phyloP scores from a whole-genome alignment of 2,888 invertebrate species.

The Peribatodes rhomboidaria region DNA sequence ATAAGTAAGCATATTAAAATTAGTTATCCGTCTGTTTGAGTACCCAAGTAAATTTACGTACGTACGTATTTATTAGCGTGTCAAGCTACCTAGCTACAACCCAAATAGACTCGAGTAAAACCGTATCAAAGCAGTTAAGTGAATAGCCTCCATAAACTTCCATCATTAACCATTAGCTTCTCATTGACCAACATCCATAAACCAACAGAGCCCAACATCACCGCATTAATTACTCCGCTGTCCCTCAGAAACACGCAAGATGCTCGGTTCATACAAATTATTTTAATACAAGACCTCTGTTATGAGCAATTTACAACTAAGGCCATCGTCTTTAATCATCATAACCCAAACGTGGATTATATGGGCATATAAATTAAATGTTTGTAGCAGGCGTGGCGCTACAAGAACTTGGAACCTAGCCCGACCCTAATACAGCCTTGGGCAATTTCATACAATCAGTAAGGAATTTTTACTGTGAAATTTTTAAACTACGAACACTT shows the following conservation, averaged over 20 bases:
- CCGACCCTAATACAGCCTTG: slow-evolving; percentile 68
- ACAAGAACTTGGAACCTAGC: slow-evolving; percentile 81
- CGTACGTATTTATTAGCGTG: no score
- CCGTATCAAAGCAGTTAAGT: background rate
- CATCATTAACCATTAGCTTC: slow-evolving; percentile 7
- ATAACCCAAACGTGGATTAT: slow-evolving; percentile 59
- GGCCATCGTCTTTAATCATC: slow-evolving; percentile 67
- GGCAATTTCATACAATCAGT: slow-evolving; percentile 15
- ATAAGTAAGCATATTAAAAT: no score
- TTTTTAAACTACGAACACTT: no score
- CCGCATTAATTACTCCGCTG: slow-evolving; percentile 51
- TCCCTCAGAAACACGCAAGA: slow-evolving; percentile 48
- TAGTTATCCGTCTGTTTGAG: no score
- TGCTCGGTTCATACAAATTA: slow-evolving; percentile 63
- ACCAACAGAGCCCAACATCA: slow-evolving; percentile 38
- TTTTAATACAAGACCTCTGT: slow-evolving; percentile 61
- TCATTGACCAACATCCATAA: slow-evolving; percentile 13
- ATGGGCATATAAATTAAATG: slow-evolving; percentile 76
- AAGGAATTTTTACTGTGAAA: slow-evolving; percentile 1
- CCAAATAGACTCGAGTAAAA: background rate
- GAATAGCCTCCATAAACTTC: slow-evolving; percentile 6
- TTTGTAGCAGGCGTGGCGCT: slow-evolving; percentile 55
- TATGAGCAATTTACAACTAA: slow-evolving; percentile 65
- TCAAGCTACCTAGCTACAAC: background rate
- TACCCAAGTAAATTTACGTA: no score